These are phyloP conservation scores for Portunus trituberculatus DNA, from an alignment of 1,140 invertebrate species.

Conservation along the genomic window DNA sequence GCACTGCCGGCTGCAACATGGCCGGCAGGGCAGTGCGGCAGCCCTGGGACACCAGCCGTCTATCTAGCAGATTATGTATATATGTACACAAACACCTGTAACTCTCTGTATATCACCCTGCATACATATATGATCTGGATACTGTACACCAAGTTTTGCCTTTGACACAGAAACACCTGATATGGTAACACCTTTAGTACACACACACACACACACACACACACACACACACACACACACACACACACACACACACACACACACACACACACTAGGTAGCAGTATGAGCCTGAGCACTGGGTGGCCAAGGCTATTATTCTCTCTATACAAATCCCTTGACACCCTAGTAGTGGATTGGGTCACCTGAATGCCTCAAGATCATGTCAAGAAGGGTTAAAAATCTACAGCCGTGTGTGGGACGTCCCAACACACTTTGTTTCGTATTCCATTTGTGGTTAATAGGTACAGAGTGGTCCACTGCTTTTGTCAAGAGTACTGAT, in stretches of 20 bases:
- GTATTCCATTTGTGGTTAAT: not conserved
- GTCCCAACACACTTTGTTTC: not conserved
- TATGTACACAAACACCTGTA: not conserved
- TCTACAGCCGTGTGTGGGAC: not conserved
- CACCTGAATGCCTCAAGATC: not conserved
- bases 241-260: not conserved
- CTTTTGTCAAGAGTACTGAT: not conserved
- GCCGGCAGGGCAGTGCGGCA: no score
- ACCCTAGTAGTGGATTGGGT: not conserved
- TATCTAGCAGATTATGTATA: not conserved
- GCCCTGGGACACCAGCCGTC: no score
- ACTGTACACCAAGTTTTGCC: not conserved
- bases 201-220: slow-evolving; percentile 2
- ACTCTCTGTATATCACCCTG: not conserved
- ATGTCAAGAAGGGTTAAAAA: not conserved
- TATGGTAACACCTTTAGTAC: not conserved
- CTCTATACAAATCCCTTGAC: not conserved
- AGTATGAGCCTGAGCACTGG: not conserved
- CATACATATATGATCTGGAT: not conserved
- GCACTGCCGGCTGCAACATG: no score
- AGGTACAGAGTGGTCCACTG: not conserved
- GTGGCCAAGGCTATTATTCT: not conserved
- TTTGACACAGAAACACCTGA: slow-evolving; percentile 21
- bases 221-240: not conserved
- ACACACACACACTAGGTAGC: not conserved